Evolutionary conservation across 2,113 vertebrate genomes (phyloP).

Genomic region (Manacus vitellinus): DNA sequence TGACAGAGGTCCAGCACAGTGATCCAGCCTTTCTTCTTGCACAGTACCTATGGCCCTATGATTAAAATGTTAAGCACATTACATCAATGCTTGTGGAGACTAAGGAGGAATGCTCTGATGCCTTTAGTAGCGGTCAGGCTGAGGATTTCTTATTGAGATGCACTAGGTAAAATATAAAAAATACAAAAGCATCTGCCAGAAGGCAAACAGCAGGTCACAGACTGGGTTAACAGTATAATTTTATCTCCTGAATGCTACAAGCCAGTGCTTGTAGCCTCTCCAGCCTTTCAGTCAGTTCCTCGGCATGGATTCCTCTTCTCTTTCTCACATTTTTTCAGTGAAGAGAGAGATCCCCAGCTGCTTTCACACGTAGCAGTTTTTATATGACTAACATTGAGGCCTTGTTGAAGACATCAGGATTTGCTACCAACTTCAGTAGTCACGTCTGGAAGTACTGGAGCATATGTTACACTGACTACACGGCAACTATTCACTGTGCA

Average conservation of each 20-base stretch:
- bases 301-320: background rate
- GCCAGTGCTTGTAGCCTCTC: background rate
- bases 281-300: background rate
- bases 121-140: background rate
- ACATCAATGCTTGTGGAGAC: background rate
- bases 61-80: background rate
- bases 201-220: background rate
- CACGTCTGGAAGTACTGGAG: conserved; percentile 41
- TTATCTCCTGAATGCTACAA: background rate
- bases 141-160: background rate
- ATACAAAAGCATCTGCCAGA: background rate
- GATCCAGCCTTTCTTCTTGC: background rate
- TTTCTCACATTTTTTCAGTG: background rate
- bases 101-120: background rate
- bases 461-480: conserved; percentile 44
- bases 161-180: background rate
- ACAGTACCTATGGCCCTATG: background rate
- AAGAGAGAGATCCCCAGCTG: background rate
- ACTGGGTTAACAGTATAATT: background rate
- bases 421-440: conserved; percentile 31
- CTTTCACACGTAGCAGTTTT: background rate
- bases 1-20: fast-evolving
- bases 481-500: conserved; percentile 43
- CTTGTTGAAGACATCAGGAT: conserved; percentile 35
- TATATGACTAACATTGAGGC: background rate